Base-by-base conservation (phyloP, 2,888 invertebrate species). In the Scelioninae gen. 2 region DNA sequence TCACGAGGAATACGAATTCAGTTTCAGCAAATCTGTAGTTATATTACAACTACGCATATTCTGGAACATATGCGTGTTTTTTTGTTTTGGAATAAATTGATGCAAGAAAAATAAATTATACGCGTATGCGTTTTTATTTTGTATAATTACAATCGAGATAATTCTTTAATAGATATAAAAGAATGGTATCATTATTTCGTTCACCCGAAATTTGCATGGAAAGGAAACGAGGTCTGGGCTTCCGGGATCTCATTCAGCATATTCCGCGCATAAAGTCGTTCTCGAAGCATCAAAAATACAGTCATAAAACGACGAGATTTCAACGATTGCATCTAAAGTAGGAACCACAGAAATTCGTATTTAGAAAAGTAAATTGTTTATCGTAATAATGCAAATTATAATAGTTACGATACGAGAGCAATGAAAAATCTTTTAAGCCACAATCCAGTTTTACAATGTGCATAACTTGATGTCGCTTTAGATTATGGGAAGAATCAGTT, bases 181-280 rank as follows among this genome's bases (percentile, higher is more conserved):
- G 79, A 76, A 78, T 78, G 80, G 79, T 79, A 80, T 84, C 83
- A 81, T 84, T 83, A 83, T 73, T 73, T 73, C 57, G 61, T 61
- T 55, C 61, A 28, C 67, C 19, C 16, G 43, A 61, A 81, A 82
- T 83, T 83, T 82, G 81, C 81, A 83, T 83, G 68, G 72, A 75
- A 77, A 82, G 81, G 80, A 81, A 81, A 71, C 74, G 78, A 73
- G 77, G 76, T 76, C 58, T 70, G 78, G 75, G 79, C 78, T 78
- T 79, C 78, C 78, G 78, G 75, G 77, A 74, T 76, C 77, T 58
- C 74, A 77, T 61, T 82, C 80, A 81, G 78, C 81, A 80, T 82
- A 82, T 82, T 82, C 79, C 76, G 52, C 76, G 79, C 78, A 77
- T 80, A 82, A 81, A 80, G 70, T 65, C 75, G 70, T 74, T 76